phyloP scores from a whole-genome alignment of 1,140 invertebrate genomes.

The Pachyrhynchus sulphureomaculatus region DNA sequence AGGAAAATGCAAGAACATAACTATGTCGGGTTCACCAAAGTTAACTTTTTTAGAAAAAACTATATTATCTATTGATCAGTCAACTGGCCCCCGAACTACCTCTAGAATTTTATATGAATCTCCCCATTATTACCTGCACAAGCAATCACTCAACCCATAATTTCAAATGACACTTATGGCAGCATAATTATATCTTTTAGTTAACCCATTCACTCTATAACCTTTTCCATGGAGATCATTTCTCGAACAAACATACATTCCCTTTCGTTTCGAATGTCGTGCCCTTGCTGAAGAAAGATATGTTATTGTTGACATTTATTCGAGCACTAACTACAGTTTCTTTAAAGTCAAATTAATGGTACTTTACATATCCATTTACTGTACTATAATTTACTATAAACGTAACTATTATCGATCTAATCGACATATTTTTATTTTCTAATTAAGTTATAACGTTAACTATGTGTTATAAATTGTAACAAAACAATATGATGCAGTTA shows the following conservation, averaged over 20 bases:
- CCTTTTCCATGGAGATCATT: constrained; percentile 10
- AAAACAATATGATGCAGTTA: too few relatives aligned
- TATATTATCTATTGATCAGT: too few relatives aligned
- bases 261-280: constrained; percentile 13
- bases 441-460: too few relatives aligned
- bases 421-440: too few relatives aligned
- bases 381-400: too few relatives aligned
- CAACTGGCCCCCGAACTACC: too few relatives aligned
- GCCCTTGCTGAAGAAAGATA: constrained; percentile 7
- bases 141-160: not conserved
- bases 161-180: constrained; percentile 15
- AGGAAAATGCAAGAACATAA: too few relatives aligned
- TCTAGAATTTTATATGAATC: too few relatives aligned
- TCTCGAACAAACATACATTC: constrained; percentile 15
- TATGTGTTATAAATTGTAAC: too few relatives aligned
- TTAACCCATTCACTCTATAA: constrained; percentile 8
- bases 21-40: too few relatives aligned
- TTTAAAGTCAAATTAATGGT: not conserved
- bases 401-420: too few relatives aligned
- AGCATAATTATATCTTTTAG: constrained; percentile 16
- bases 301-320: constrained; percentile 14
- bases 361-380: constrained; percentile 4
- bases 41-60: too few relatives aligned
- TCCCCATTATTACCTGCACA: not conserved
- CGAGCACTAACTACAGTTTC: not conserved